Conservation (phyloP, 2,797 vertebrate genomes). For the Squalus acanthias region DNA sequence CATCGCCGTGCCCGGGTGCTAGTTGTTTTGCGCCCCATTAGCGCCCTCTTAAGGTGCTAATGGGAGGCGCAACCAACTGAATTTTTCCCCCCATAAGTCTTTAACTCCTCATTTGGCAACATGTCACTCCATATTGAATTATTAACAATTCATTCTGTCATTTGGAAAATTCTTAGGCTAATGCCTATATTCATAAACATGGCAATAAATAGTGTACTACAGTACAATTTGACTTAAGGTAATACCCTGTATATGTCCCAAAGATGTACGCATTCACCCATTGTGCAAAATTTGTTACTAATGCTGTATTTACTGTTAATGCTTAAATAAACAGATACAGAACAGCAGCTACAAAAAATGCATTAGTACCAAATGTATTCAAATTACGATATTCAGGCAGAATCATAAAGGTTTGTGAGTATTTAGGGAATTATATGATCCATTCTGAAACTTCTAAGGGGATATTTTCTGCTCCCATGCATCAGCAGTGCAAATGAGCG, state of each 20-base stretch:
- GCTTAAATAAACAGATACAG: neutral
- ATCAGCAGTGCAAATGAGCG: neutral
- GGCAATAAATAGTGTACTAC: neutral
- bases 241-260: neutral
- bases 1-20: no score
- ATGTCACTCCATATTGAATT: neutral
- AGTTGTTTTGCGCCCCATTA: no score
- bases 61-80: no score
- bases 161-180: neutral
- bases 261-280: neutral
- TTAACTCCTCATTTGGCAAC: neutral
- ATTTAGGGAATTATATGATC: neutral
- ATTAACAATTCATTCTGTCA: conserved; percentile 2
- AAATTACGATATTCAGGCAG: no score
- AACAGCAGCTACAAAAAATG: neutral
- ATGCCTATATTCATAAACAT: neutral
- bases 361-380: neutral
- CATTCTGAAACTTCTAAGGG: neutral
- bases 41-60: no score
- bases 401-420: neutral
- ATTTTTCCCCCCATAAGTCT: neutral
- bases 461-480: neutral
- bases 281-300: neutral
- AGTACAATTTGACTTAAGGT: neutral
- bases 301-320: no score